Base-by-base conservation (phyloP, 92 coral and sea anemone species). In the Palythoa grandis region DNA sequence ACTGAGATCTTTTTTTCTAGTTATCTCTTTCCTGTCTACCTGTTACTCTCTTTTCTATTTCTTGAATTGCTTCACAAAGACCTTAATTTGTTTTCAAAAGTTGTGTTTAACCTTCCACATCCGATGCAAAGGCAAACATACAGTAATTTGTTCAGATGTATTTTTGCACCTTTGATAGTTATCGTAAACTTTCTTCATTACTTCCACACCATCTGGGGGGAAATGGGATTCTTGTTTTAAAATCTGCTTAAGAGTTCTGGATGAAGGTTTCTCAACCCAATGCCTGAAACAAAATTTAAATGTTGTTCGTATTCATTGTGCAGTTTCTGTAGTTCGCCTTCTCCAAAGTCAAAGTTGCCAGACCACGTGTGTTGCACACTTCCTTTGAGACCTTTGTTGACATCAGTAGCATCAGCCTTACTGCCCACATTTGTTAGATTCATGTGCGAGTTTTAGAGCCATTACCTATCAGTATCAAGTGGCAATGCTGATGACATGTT, bases 111-210 rank as follows among this genome's bases (percentile, higher is more conserved):
- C 88, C 92, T 78, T 88, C 88, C 22, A 88, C 86, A 52, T 92
- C 89, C 92, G 92, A 92, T 2, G 91, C 90, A 70, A 84, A 60
- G 19, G 92, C 92, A 89, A 86, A 88, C 76, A 91, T 77, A 35
- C n/a, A n/a, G n/a, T n/a, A n/a, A 90, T 63, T n/a, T 86, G 87
- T 77, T 92, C 94, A n/a, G 90, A 66, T 23, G 82, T 40, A 52
- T 84, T 88, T 50, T 23, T 70, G 43, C 74, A n/a, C 74, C 43
- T 70, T 13, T 24, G 43, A 12, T 70, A 43, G 74, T 35, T 70
- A 25, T 70, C 47, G 7, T 5, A 11, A 61, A 25, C 74, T 70
- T 70, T 70, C 47, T 70, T 70, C 8, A 43, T 11, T 11, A 15
- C 74, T 24, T 25, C 50, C 7, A 65, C 52, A 24, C 85, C 89